phyloP scores from a whole-genome alignment of 1,140 invertebrate genomes.

The Vanessa tameamea region DNA sequence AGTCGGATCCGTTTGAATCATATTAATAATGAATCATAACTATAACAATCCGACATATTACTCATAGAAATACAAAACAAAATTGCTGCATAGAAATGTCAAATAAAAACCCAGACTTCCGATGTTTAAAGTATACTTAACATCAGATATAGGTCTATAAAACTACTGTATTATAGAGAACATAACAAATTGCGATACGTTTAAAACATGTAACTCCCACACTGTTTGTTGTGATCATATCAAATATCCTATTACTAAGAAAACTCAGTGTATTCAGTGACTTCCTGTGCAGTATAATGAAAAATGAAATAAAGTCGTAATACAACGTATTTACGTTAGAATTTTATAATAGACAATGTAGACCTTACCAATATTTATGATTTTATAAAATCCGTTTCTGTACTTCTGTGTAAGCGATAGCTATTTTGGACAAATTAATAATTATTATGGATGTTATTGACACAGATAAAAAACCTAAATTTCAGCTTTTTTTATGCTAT shows the following conservation, averaged over 20 bases:
- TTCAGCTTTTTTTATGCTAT: no score
- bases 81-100: not conserved
- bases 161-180: slow-evolving; percentile 40
- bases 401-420: no score
- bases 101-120: not conserved
- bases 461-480: no score
- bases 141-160: slow-evolving; percentile 27
- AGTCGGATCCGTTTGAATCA: slow-evolving; percentile 1
- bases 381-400: no score
- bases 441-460: no score
- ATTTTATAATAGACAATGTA: no score
- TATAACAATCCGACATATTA: slow-evolving; percentile 1
- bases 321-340: not conserved
- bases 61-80: not conserved
- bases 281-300: not conserved
- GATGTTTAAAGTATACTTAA: slow-evolving; percentile 4
- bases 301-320: slow-evolving; percentile 3
- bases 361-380: no score
- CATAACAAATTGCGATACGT: slow-evolving; percentile 33
- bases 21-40: slow-evolving; percentile 11
- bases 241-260: slow-evolving; percentile 35
- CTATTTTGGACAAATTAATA: no score
- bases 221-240: slow-evolving; percentile 34
- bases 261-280: slow-evolving; percentile 17
- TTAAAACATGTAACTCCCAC: slow-evolving; percentile 34